phyloP scores from a whole-genome alignment of 2,888 invertebrate genomes.

The Euplexia lucipara region DNA sequence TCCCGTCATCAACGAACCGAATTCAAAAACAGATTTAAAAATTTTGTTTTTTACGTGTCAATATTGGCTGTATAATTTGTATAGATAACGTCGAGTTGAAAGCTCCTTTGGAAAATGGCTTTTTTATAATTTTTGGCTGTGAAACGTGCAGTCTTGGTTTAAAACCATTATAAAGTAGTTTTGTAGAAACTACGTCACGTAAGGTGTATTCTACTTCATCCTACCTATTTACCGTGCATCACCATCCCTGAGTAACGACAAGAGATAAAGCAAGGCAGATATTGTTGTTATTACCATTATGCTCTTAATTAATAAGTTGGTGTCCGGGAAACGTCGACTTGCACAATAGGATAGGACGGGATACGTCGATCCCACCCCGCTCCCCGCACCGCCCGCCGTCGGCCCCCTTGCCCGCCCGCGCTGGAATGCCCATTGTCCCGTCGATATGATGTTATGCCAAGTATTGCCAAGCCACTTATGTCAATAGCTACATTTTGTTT shows the following conservation, averaged over 20 bases:
- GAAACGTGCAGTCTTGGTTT: conserved; percentile 5
- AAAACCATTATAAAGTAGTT: background rate
- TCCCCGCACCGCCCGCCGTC: conserved; percentile 59
- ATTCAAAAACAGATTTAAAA: conserved; percentile 26
- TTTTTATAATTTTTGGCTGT: background rate
- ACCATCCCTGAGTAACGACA: conserved; percentile 43
- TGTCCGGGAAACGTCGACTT: conserved; percentile 75
- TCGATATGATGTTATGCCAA: conserved; percentile 84
- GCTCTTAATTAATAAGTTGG: conserved; percentile 79
- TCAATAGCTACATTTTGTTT: conserved; percentile 78
- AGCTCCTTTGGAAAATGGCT: background rate
- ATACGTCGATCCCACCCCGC: conserved; percentile 72
- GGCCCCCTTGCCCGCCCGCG: conserved; percentile 67
- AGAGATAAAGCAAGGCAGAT: conserved; percentile 58
- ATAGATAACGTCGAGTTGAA: background rate
- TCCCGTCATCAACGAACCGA: conserved; percentile 31
- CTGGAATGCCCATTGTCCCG: conserved; percentile 88
- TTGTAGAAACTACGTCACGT: background rate
- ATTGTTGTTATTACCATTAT: conserved; percentile 70
- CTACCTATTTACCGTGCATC: conserved; percentile 35
- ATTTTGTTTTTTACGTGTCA: conserved; percentile 1
- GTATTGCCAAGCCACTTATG: conserved; percentile 83
- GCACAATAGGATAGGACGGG: conserved; percentile 80
- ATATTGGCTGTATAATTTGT: background rate
- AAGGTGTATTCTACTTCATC: conserved; percentile 3